Percentiles rank a stretch among this genome's conserved stretches.
Evolutionary conservation across 2,888 invertebrate species (phyloP).

Genomic region (Sisyra terminalis): DNA sequence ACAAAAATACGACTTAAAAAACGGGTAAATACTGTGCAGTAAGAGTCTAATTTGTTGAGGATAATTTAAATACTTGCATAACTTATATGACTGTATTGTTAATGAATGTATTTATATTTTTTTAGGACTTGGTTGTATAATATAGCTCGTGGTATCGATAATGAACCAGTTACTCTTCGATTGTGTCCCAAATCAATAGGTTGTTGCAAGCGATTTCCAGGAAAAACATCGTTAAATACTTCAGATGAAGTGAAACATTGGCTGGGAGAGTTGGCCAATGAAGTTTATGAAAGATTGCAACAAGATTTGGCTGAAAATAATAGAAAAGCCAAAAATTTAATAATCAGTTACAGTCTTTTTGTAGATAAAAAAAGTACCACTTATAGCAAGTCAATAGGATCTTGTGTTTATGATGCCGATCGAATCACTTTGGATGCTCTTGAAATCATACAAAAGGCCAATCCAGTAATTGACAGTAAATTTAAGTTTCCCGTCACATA

Average conservation of each 20-base stretch:
- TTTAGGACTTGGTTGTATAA: conserved; percentile 68
- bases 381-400: conserved; percentile 45
- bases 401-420: conserved; percentile 45
- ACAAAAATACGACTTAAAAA: conserved; percentile 66
- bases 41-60: too few species aligned
- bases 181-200: conserved; percentile 87
- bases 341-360: conserved; percentile 49
- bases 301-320: conserved; percentile 69
- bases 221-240: conserved; percentile 52
- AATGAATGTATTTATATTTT: too few species aligned
- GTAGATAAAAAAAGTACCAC: conserved; percentile 35
- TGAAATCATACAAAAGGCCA: conserved; percentile 43
- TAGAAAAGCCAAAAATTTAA: conserved; percentile 62
- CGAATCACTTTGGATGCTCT: conserved; percentile 48
- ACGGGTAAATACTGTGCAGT: too few species aligned
- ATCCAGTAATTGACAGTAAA: conserved; percentile 18
- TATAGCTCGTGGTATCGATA: conserved; percentile 72
- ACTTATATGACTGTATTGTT: too few species aligned
- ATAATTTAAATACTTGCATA: too few species aligned
- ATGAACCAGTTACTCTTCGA: conserved; percentile 70
- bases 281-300: conserved; percentile 67
- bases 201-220: conserved; percentile 87
- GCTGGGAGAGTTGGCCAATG: conserved; percentile 63
- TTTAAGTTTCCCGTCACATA: conserved; percentile 39
- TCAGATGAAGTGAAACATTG: conserved; percentile 56